Evolutionary conservation across 2,888 invertebrate genomes (phyloP).

Genomic region (Eristalis intricaria): DNA sequence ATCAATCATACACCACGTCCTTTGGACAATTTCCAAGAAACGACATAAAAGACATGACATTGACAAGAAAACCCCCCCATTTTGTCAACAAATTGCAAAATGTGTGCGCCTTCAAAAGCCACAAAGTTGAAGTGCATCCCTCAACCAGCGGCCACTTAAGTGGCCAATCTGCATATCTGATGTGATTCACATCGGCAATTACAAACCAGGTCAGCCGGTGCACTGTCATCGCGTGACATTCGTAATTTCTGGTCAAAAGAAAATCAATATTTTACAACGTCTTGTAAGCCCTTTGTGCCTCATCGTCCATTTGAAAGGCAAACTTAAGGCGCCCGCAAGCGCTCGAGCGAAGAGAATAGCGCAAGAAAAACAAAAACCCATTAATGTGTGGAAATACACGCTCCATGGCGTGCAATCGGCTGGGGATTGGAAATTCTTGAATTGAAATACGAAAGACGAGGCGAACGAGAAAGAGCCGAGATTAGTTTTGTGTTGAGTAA

Average conservation of each 20-base stretch:
- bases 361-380: background rate
- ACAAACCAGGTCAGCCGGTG: background rate
- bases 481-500: background rate
- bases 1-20: background rate
- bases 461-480: background rate
- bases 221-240: slow-evolving; percentile 22
- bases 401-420: background rate
- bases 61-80: background rate
- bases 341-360: background rate
- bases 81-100: background rate
- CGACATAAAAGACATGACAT: background rate
- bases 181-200: background rate
- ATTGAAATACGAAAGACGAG: background rate
- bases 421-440: background rate
- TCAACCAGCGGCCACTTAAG: background rate
- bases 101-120: background rate
- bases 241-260: slow-evolving; percentile 9
- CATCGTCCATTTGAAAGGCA: background rate
- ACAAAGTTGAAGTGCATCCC: background rate
- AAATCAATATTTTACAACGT: slow-evolving; percentile 29
- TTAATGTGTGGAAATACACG: background rate
- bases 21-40: background rate
- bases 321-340: background rate
- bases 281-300: background rate
- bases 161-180: background rate